Base-by-base conservation (phyloP, 2,113 vertebrate species). In the Zosterops japonicus region DNA sequence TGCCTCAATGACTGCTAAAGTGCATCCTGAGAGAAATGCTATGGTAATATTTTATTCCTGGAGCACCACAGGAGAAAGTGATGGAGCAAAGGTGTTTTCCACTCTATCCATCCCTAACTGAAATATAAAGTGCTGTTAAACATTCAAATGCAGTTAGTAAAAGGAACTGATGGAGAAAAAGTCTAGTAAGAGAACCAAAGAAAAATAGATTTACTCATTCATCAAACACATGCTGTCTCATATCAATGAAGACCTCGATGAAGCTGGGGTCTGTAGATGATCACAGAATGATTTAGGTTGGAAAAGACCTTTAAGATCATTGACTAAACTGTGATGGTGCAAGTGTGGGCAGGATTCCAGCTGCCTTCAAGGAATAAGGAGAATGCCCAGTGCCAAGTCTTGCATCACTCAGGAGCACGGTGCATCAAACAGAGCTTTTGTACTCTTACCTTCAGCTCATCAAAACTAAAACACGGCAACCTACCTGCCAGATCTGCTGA, bases 361-460 rank as follows among this genome's bases (percentile, higher is more conserved):
- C 59, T 74, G 59, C 71, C 76, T 41, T 20, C 55, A 46, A 53
- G 59, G 55, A 49, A 61, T 23, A 47, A 36, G 22, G 68, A 72
- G 67, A 42, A 41, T 24, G 41, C 36, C 78, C 23, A 5, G 4
- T 12, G 57, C 53, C 41, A 50, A 41, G 56, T 36, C 57, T 81
- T 0, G 0, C 6, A 1, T 29, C 31, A 33, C n/a, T 74, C 23
- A 4, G 67, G 69, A 76, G 61, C 0, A 17, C 0, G 0, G 61
- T 39, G 56, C 74, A 63, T 71, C 80, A 47, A 41, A 36, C 25
- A 7, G 67, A 59, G 68, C 28, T 72, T 64, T 83, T 61, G 36
- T 41, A 42, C 59, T 72, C 80, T 70, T 5, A 15, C 64, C 50
- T 83, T 46, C 50, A 52, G 64, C 52, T 81, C 24, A 17, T 35